Conservation (phyloP, 2,797 vertebrate species). For the Poliocrania exsul region DNA sequence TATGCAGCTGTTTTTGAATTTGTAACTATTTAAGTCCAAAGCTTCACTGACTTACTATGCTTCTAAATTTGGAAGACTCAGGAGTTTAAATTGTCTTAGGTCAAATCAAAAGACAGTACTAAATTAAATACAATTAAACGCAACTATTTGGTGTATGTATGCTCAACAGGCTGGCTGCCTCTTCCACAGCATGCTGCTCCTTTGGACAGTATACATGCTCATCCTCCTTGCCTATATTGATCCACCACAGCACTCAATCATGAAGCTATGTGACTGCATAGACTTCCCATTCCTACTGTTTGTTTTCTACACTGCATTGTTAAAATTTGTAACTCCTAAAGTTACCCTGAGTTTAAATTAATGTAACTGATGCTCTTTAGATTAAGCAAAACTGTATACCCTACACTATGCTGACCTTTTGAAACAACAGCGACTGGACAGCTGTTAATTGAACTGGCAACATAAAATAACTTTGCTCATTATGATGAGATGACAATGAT, state of each 20-base stretch:
- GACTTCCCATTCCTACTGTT: not conserved
- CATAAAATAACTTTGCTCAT: not conserved
- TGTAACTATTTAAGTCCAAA: not conserved
- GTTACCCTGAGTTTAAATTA: not conserved
- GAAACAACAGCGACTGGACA: not conserved
- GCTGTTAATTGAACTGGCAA: not conserved
- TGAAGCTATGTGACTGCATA: accelerated
- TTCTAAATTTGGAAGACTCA: not conserved
- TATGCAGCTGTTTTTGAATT: not conserved
- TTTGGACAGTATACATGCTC: accelerated
- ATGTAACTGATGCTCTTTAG: not conserved
- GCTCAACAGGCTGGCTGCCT: not conserved
- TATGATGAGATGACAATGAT: not conserved
- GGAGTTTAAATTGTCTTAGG: not conserved
- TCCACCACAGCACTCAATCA: too few relatives aligned
- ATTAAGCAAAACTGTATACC: not conserved
- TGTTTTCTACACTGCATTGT: not conserved
- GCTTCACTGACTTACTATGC: not conserved
- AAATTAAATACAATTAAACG: not conserved
- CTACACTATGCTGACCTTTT: not conserved
- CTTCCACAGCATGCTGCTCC: not conserved
- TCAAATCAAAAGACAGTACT: not conserved
- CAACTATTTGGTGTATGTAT: not conserved
- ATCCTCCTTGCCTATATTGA: not conserved
- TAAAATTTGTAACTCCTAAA: not conserved